A percentile compares a stretch with the other conserved stretches of the same genome.
Evolutionary conservation across 2,797 vertebrate species (phyloP).

Genomic region (Balearica regulorum): DNA sequence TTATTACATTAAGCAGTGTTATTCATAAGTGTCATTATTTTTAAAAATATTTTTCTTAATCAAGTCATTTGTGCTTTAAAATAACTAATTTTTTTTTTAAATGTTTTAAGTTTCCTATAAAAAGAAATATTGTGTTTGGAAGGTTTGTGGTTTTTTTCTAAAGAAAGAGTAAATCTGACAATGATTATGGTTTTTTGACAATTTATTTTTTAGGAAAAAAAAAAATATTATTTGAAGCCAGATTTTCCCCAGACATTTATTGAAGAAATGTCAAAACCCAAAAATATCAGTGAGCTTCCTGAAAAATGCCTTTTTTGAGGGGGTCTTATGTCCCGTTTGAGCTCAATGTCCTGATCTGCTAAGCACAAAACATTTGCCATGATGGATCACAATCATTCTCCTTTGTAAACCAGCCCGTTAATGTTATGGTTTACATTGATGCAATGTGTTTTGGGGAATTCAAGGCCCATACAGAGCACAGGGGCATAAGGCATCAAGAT

Average conservation of each 20-base stretch:
- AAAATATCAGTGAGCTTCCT: not conserved
- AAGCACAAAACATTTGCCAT: fast-evolving
- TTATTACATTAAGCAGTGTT: not conserved
- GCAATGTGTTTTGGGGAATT: not conserved
- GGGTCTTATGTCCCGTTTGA: not conserved
- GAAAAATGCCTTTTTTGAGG: not conserved
- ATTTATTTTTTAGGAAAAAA: not conserved
- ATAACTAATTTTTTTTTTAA: not conserved
- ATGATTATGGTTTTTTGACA: too few species aligned
- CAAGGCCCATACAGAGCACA: not conserved
- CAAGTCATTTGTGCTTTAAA: not conserved
- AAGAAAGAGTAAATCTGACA: not conserved
- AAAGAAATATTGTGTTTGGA: not conserved
- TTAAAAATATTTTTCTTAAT: not conserved
- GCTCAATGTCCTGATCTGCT: not conserved
- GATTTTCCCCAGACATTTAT: not conserved
- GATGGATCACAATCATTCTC: not conserved
- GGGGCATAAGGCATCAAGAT: not conserved
- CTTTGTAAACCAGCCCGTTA: not conserved
- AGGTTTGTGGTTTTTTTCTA: not conserved
- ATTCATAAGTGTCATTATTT: not conserved
- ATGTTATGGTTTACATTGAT: not conserved
- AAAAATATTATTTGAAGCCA: not conserved
- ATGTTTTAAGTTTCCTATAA: not conserved
- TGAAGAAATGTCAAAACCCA: not conserved